phyloP scores from a whole-genome alignment of 1,140 invertebrate species.

The Drosophila ogumai region DNA sequence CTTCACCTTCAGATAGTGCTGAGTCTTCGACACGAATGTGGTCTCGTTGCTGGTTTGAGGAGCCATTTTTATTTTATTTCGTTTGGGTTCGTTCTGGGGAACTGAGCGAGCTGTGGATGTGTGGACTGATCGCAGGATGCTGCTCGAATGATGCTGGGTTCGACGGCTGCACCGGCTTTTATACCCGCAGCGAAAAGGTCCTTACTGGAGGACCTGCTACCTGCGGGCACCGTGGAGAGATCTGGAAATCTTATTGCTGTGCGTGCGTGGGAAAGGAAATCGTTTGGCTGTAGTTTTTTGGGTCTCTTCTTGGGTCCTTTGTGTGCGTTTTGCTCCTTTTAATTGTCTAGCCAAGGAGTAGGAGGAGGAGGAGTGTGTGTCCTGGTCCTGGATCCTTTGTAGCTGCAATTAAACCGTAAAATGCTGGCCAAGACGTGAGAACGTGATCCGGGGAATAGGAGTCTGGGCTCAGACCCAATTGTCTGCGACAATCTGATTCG shows the following conservation, averaged over 20 bases:
- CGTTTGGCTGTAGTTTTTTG: constrained; percentile 16
- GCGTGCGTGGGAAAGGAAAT: constrained; percentile 79
- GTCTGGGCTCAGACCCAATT: constrained; percentile 40
- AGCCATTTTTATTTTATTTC: constrained; percentile 59
- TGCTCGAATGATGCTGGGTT: constrained; percentile 72
- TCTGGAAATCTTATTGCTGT: constrained; percentile 65
- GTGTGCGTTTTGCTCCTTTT: constrained; percentile 23
- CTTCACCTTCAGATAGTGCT: constrained; percentile 97
- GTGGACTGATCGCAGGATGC: constrained; percentile 75
- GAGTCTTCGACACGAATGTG: constrained; percentile 89
- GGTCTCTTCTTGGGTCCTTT: constrained; percentile 10
- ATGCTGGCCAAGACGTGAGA: constrained; percentile 60
- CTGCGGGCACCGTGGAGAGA: constrained; percentile 56
- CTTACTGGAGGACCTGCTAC: constrained; percentile 69
- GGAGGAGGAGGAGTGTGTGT: constrained; percentile 47
- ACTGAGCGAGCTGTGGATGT: constrained; percentile 38
- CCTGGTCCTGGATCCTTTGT: constrained; percentile 51
- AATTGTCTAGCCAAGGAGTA: constrained; percentile 58
- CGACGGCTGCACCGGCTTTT: constrained; percentile 60
- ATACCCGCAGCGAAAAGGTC: constrained; percentile 52
- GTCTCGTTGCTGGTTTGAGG: constrained; percentile 61
- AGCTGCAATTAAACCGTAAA: constrained; percentile 80
- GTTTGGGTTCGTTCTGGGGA: constrained; percentile 11
- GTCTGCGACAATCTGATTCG: constrained; percentile 63
- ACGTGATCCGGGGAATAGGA: constrained; percentile 17